Conservation (phyloP, 2,888 invertebrate genomes). For the Mesorhabditis sp. region DNA sequence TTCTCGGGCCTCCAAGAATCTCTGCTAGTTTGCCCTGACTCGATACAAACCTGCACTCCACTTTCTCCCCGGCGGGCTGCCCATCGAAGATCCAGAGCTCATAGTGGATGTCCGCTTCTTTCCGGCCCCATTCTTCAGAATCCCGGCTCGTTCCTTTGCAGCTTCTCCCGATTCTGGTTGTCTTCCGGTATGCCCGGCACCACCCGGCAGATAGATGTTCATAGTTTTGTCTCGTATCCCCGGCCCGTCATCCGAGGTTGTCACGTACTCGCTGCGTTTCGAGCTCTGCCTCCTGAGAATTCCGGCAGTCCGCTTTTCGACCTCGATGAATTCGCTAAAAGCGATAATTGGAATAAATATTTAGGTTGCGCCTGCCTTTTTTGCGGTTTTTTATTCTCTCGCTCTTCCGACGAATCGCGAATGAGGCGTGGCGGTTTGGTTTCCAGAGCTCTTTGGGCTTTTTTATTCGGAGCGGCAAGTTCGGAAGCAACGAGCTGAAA, state of each 20-base stretch:
- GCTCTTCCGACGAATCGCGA: background rate
- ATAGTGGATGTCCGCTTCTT: background rate
- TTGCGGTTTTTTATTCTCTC: background rate
- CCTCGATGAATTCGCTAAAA: background rate
- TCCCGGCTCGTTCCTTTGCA: background rate
- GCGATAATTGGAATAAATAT: background rate
- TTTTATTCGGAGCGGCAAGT: background rate
- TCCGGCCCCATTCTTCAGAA: background rate
- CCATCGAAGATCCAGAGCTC: background rate
- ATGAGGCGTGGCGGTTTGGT: background rate
- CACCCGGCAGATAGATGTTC: background rate
- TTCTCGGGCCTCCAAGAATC: background rate
- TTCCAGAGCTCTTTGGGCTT: background rate
- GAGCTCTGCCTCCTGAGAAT: conserved; percentile 1
- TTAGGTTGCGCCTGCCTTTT: no score
- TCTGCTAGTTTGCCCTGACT: background rate
- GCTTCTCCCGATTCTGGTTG: background rate
- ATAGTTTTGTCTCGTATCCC: background rate
- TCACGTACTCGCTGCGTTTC: background rate
- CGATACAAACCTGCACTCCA: background rate
- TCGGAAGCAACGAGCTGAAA: background rate
- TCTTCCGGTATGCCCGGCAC: background rate
- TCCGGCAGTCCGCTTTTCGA: background rate
- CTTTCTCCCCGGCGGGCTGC: background rate
- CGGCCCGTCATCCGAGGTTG: background rate